Evolutionary conservation across 2,888 invertebrate genomes (phyloP).

Genomic region (Leucania comma): DNA sequence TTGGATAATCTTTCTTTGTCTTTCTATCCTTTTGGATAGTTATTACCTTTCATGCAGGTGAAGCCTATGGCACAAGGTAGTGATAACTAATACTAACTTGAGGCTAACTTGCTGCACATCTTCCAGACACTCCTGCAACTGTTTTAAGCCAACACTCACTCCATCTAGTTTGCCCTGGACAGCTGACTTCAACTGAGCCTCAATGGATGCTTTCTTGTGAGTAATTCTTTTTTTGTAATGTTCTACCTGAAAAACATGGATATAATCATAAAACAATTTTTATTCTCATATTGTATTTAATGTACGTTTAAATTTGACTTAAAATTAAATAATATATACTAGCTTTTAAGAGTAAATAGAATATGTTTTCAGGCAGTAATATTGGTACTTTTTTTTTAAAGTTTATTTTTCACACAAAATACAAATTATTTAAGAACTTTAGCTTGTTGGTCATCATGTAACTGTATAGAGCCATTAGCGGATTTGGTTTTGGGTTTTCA

Average conservation of each 20-base stretch:
- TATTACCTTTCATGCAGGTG: not conserved
- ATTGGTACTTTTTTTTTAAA: too few relatives aligned
- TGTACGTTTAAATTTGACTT: too few relatives aligned
- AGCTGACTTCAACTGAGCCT: constrained; percentile 99
- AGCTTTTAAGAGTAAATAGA: too few relatives aligned
- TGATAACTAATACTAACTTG: constrained; percentile 80
- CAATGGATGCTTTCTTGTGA: constrained; percentile 96
- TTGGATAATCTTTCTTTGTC: not conserved
- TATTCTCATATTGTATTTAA: not conserved
- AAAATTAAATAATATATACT: too few relatives aligned
- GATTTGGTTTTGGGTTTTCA: too few relatives aligned
- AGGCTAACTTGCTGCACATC: constrained; percentile 94
- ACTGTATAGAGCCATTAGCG: too few relatives aligned
- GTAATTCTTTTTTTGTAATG: constrained; percentile 94
- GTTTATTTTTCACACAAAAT: too few relatives aligned
- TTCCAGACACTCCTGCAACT: constrained; percentile 95
- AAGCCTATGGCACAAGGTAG: not conserved
- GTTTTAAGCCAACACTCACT: constrained; percentile 97
- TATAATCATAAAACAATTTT: not conserved
- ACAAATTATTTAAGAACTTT: too few relatives aligned
- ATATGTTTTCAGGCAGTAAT: too few relatives aligned
- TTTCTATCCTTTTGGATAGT: not conserved
- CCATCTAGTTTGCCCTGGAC: constrained; percentile 99
- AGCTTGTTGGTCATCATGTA: too few relatives aligned
- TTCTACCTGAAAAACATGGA: constrained; percentile 90